Evolutionary conservation across 1,140 invertebrate species (phyloP).

Genomic region (Radopholus similis): DNA sequence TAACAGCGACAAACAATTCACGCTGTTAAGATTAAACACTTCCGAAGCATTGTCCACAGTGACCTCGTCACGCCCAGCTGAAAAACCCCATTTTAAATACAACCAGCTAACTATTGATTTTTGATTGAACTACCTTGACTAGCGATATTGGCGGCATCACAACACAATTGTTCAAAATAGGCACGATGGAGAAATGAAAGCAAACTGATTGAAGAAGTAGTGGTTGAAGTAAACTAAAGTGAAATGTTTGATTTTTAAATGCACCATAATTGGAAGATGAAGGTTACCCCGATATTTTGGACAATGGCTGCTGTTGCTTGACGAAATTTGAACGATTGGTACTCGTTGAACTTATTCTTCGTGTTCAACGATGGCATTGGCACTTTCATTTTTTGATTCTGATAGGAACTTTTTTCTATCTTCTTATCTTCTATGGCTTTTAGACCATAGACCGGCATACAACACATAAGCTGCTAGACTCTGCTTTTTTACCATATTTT

Average conservation of each 20-base stretch:
- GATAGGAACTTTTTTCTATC: too few species aligned
- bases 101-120: background rate
- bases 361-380: too few species aligned
- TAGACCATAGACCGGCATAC: too few species aligned
- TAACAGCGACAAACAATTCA: background rate
- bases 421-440: too few species aligned
- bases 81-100: background rate
- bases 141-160: background rate
- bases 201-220: background rate
- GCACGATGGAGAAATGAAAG: constrained; percentile 4
- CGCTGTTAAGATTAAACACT: background rate
- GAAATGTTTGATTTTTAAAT: background rate
- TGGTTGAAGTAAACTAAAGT: constrained; percentile 8
- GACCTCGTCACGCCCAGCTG: constrained; percentile 2
- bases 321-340: background rate
- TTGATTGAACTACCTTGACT: background rate
- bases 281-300: constrained; percentile 8
- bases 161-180: constrained; percentile 16
- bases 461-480: too few species aligned
- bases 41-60: constrained; percentile 1
- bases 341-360: constrained; percentile 10
- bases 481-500: too few species aligned
- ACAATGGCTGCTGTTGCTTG: constrained; percentile 8
- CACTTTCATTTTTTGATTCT: too few species aligned
- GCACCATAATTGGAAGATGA: background rate